Percentiles rank a stretch among this genome's conserved stretches.
These are phyloP conservation scores for Papilio polyxenes DNA, from an alignment of 1,140 invertebrate genomes.

Conservation along the genomic window DNA sequence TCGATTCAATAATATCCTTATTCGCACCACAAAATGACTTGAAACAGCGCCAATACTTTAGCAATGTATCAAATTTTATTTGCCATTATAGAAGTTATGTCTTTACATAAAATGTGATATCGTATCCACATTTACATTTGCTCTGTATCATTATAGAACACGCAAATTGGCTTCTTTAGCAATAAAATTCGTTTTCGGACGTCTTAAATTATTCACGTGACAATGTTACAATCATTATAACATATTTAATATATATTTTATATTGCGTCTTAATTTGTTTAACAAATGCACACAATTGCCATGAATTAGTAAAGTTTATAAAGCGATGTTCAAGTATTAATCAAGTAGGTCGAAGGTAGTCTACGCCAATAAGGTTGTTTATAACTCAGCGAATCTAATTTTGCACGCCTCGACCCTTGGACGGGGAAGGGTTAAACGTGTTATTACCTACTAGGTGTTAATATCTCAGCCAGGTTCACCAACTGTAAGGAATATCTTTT, in stretches of 20 bases:
- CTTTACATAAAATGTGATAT: conserved; percentile 39
- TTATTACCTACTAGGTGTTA: conserved; percentile 58
- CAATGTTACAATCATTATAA: no score
- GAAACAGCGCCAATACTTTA: conserved; percentile 37
- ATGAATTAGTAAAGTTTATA: conserved; percentile 30
- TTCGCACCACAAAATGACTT: conserved; percentile 30
- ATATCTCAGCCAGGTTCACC: conserved; percentile 52
- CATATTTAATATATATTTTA: neutral
- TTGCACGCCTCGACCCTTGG: conserved; percentile 55
- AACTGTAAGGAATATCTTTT: conserved; percentile 26
- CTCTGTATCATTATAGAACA: conserved; percentile 38
- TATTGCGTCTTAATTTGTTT: neutral
- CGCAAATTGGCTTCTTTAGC: conserved; percentile 33
- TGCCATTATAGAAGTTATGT: conserved; percentile 40
- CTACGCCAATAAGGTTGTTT: conserved; percentile 69
- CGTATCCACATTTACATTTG: conserved; percentile 36
- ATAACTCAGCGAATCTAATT: conserved; percentile 75
- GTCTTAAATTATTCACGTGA: neutral
- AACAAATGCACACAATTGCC: neutral
- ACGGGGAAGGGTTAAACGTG: conserved; percentile 62
- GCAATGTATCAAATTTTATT: conserved; percentile 39
- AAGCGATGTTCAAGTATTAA: conserved; percentile 55
- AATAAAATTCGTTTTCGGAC: conserved; percentile 25
- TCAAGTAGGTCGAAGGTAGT: conserved; percentile 60
- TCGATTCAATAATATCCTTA: conserved; percentile 12